Percentiles rank a stretch among this genome's conserved stretches.
Conservation (phyloP, 2,888 invertebrate species). For the Sarcophaga carnaria region DNA sequence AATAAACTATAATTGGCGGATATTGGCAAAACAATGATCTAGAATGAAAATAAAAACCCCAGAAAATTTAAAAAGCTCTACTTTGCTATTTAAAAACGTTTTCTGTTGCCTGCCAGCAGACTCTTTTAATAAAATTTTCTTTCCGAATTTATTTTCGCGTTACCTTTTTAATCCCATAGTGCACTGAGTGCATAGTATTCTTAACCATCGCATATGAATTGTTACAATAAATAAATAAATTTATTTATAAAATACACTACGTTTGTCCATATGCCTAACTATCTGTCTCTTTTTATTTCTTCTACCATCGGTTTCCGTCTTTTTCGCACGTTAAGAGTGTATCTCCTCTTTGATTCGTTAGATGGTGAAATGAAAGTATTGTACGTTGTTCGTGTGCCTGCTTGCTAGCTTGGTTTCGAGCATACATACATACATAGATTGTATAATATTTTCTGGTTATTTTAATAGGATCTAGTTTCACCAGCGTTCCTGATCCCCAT, state of each 20-base stretch:
- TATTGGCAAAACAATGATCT: too few relatives aligned
- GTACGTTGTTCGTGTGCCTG: background rate
- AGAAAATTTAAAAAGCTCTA: too few relatives aligned
- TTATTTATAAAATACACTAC: too few relatives aligned
- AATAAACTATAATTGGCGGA: too few relatives aligned
- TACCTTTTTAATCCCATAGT: background rate
- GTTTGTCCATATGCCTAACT: too few relatives aligned
- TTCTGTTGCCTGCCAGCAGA: too few relatives aligned
- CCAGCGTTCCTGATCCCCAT: slow-evolving; percentile 36
- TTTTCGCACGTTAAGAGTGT: background rate
- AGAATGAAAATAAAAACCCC: too few relatives aligned
- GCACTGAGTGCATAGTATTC: background rate
- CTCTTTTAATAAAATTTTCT: too few relatives aligned
- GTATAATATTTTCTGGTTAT: slow-evolving; percentile 16
- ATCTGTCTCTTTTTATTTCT: too few relatives aligned
- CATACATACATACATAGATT: background rate
- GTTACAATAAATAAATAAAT: slow-evolving; percentile 26
- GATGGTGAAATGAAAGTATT: too few relatives aligned
- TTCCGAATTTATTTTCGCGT: too few relatives aligned
- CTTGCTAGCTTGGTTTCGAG: background rate
- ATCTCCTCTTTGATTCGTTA: background rate
- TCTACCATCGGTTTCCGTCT: background rate
- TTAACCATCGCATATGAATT: slow-evolving; percentile 14
- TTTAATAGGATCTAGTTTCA: slow-evolving; percentile 32
- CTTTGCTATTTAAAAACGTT: too few relatives aligned